A percentile compares a stretch with the other conserved stretches of the same genome.
Conservation (phyloP, 1,140 invertebrate species). For the Philotrypesis tridentata region DNA sequence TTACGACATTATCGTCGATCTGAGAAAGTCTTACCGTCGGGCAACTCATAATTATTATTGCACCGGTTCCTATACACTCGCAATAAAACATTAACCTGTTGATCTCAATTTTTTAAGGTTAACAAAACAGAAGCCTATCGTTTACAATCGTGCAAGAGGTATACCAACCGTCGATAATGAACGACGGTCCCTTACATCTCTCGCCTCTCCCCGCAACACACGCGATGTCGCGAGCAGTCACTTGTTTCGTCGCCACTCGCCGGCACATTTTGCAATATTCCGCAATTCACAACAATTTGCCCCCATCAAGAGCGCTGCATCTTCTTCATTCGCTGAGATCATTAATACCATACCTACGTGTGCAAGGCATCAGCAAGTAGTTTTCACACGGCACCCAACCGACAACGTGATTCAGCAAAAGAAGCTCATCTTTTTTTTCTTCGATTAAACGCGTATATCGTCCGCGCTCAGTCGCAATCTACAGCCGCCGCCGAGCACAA, state of each 20-base stretch:
- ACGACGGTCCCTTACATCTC: too few relatives aligned
- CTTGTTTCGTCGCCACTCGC: not conserved
- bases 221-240: not conserved
- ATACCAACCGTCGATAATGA: not conserved
- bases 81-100: not conserved
- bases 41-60: too few relatives aligned
- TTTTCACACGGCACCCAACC: slow-evolving; percentile 17
- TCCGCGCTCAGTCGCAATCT: not conserved
- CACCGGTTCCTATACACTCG: not conserved
- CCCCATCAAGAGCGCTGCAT: too few relatives aligned
- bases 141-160: too few relatives aligned
- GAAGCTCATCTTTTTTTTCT: not conserved
- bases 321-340: too few relatives aligned
- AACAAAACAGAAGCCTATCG: too few relatives aligned
- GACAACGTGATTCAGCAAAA: slow-evolving; percentile 62
- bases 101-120: not conserved
- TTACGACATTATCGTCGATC: too few relatives aligned
- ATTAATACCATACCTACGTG: too few relatives aligned
- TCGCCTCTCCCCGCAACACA: not conserved
- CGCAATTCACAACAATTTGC: not conserved
- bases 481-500: not conserved
- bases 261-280: not conserved
- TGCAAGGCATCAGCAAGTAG: slow-evolving; percentile 72
- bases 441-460: slow-evolving; percentile 8
- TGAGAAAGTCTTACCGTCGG: too few relatives aligned